Evolutionary conservation across 2,888 invertebrate species (phyloP).

Genomic region (Abrostola triplasia): DNA sequence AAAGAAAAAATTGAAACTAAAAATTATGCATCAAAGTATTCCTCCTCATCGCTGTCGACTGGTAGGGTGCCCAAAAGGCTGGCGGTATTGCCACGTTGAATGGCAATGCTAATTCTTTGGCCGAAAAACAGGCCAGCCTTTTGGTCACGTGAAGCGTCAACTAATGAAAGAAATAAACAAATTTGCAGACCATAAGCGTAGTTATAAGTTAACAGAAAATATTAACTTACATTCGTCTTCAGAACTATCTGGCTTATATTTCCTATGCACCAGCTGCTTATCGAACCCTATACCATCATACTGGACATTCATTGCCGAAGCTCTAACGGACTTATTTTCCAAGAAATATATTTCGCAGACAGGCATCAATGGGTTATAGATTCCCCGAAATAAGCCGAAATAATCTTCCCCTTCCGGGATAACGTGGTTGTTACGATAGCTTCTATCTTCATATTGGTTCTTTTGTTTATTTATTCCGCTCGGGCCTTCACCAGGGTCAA

Average conservation of each 20-base stretch:
- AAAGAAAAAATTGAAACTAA: no score
- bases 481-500: slow-evolving; percentile 33
- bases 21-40: no score
- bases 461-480: slow-evolving; percentile 23
- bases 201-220: neutral
- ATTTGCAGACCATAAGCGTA: neutral
- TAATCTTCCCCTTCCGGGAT: slow-evolving; percentile 69
- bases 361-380: slow-evolving; percentile 39
- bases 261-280: slow-evolving; percentile 42
- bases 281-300: slow-evolving; percentile 67
- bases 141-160: no score
- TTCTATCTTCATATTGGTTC: slow-evolving; percentile 31
- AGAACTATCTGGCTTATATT: slow-evolving; percentile 42
- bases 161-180: no score
- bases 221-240: slow-evolving; percentile 64
- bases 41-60: no score
- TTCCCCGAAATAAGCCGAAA: slow-evolving; percentile 66
- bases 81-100: no score
- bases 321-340: slow-evolving; percentile 69
- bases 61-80: no score
- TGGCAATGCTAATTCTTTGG: no score
- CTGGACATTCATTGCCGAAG: slow-evolving; percentile 58
- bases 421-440: slow-evolving; percentile 55
- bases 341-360: slow-evolving; percentile 47
- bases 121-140: no score